These are phyloP conservation scores for Henicopernis longicauda DNA, from an alignment of 2,113 vertebrate genomes.

Conservation along the genomic window DNA sequence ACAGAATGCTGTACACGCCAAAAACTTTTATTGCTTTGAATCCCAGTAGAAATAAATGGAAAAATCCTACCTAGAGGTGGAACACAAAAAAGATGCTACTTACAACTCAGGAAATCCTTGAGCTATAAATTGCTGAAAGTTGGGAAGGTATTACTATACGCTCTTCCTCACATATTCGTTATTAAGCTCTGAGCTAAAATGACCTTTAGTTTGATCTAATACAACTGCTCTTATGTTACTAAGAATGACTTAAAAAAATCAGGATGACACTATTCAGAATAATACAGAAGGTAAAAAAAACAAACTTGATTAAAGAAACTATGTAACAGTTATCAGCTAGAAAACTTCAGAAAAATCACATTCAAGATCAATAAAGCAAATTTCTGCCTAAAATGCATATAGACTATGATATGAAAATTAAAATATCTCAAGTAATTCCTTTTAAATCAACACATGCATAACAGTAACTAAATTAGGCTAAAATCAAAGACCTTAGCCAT, in stretches of 20 bases:
- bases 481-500: neutral
- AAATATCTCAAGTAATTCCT: neutral
- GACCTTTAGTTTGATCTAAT: neutral
- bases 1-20: neutral
- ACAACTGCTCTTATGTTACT: neutral
- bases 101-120: neutral
- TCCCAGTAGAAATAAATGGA: neutral
- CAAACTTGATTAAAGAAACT: neutral
- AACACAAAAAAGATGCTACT: neutral
- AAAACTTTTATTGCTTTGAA: neutral
- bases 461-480: neutral
- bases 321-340: neutral
- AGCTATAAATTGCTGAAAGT: neutral
- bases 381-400: neutral
- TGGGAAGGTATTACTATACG: neutral
- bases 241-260: neutral
- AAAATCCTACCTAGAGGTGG: neutral
- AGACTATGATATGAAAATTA: neutral
- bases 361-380: neutral
- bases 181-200: neutral
- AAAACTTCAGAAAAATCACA: neutral
- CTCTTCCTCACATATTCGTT: neutral
- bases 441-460: neutral
- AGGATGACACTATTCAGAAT: neutral
- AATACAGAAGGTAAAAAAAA: neutral